These are phyloP conservation scores for Peromyscus maniculatus DNA, from an alignment of 2,113 vertebrate species.

Conservation along the genomic window DNA sequence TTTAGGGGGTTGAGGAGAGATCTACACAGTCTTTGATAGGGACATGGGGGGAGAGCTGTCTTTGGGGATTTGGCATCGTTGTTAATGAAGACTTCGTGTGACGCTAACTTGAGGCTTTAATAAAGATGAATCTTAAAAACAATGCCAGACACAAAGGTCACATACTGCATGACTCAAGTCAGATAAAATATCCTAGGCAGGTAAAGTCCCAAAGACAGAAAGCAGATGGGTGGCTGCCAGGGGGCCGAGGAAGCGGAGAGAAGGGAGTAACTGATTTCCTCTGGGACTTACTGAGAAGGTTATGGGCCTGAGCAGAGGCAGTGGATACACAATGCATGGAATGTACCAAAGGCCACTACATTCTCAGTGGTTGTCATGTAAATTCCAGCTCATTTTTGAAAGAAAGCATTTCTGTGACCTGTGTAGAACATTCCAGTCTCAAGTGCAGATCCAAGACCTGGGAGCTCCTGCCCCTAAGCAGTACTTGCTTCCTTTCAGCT, in stretches of 20 bases:
- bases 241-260: background rate
- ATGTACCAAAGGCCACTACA: background rate
- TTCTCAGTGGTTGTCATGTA: background rate
- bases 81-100: background rate
- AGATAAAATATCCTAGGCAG: background rate
- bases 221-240: background rate
- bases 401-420: background rate
- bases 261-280: background rate
- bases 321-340: too few species aligned
- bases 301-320: background rate
- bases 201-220: background rate
- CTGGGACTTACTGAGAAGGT: background rate
- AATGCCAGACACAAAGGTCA: background rate
- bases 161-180: background rate
- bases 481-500: background rate
- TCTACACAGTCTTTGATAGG: background rate
- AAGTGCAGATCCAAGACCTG: background rate
- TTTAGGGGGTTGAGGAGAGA: background rate
- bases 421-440: background rate
- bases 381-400: background rate
- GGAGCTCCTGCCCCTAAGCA: slow-evolving; percentile 21
- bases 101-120: background rate
- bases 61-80: background rate
- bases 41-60: background rate
- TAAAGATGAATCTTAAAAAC: background rate